Percentiles rank a stretch among this genome's conserved stretches.
These are phyloP conservation scores for Fundulus diaphanus DNA, from an alignment of 2,797 vertebrate genomes.

Conservation along the genomic window DNA sequence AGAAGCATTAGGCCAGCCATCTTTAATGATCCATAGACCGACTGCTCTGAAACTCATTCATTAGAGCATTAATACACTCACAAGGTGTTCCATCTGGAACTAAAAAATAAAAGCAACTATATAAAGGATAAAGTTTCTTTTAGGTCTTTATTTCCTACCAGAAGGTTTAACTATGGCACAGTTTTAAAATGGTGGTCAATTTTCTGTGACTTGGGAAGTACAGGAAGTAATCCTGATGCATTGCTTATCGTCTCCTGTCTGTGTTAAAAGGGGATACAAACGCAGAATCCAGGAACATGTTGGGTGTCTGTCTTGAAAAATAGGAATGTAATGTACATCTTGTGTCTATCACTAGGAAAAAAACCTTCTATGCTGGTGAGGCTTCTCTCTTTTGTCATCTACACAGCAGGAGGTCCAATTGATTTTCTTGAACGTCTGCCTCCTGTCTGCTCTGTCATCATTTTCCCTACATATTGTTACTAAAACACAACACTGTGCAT, in stretches of 20 bases:
- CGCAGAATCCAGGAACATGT: no score
- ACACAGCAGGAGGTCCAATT: not conserved
- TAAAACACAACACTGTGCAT: not conserved
- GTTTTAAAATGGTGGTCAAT: not conserved
- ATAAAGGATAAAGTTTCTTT: not conserved
- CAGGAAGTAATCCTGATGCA: not conserved
- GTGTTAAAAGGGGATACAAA: no score
- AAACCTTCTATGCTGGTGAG: no score
- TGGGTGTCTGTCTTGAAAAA: no score
- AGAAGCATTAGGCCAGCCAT: not conserved
- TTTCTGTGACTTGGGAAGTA: no score
- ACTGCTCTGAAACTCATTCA: not conserved
- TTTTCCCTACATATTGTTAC: not conserved
- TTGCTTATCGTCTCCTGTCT: no score
- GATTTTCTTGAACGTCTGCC: no score
- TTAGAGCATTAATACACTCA: not conserved
- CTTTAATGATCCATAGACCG: not conserved
- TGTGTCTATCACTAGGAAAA: not conserved
- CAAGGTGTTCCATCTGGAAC: not conserved
- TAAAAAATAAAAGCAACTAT: not conserved
- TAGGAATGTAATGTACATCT: not conserved
- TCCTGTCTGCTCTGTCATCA: not conserved
- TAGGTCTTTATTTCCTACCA: not conserved
- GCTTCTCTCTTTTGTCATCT: not conserved
- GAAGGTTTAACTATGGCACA: not conserved